Percentiles rank a stretch among this genome's conserved stretches.
These are phyloP conservation scores for Drosophila pandora DNA, from an alignment of 1,140 invertebrate genomes.

Conservation along the genomic window DNA sequence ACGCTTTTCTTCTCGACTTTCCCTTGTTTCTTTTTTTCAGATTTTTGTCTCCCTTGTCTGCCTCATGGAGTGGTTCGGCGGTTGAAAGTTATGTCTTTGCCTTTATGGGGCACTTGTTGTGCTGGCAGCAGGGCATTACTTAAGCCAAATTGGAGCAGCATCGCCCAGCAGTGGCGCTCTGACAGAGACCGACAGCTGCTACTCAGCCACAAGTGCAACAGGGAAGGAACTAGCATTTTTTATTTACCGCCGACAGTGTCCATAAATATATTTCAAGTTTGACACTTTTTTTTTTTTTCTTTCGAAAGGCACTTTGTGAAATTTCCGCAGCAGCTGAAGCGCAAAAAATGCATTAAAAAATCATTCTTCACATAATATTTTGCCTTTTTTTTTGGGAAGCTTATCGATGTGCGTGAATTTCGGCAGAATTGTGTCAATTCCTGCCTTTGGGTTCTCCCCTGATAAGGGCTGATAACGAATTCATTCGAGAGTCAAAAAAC, in stretches of 20 bases:
- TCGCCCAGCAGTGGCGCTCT: conserved; percentile 41
- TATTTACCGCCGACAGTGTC: conserved; percentile 41
- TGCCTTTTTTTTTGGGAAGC: neutral
- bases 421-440: conserved; percentile 42
- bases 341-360: conserved; percentile 36
- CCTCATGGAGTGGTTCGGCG: neutral
- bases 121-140: conserved; percentile 51
- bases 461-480: conserved; percentile 42
- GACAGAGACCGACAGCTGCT: conserved; percentile 1
- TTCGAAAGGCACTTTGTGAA: conserved; percentile 24
- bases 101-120: conserved; percentile 79
- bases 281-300: conserved; percentile 22
- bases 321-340: conserved; percentile 29
- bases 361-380: neutral
- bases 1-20: conserved; percentile 10
- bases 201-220: neutral
- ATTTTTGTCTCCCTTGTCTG: conserved; percentile 27
- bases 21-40: conserved; percentile 14
- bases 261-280: conserved; percentile 54
- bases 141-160: conserved; percentile 67
- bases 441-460: conserved; percentile 3
- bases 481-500: conserved; percentile 13
- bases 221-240: conserved; percentile 14
- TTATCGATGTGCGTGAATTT: conserved; percentile 34
- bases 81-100: conserved; percentile 28